Conservation (phyloP, 2,797 vertebrate genomes). For the Sylvia borin region DNA sequence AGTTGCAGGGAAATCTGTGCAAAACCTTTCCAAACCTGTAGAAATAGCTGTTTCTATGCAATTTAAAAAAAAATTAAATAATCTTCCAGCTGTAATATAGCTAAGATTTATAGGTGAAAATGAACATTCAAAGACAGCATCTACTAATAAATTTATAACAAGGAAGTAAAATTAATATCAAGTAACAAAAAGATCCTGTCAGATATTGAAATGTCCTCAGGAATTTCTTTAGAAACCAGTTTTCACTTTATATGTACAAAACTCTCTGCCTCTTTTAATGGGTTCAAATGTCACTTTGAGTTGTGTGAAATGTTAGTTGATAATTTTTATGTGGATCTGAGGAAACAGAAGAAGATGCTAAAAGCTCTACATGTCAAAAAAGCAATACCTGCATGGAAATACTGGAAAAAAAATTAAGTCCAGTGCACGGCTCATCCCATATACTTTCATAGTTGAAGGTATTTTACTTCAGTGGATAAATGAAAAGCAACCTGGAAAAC, state of each 20-base stretch:
- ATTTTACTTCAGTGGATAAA: not conserved
- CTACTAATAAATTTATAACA: not conserved
- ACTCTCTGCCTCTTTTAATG: not conserved
- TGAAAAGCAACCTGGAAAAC: not conserved
- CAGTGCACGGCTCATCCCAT: not conserved
- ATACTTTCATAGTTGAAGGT: not conserved
- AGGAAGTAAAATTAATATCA: not conserved
- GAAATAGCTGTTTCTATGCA: not conserved
- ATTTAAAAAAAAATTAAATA: not conserved
- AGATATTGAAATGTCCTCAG: not conserved
- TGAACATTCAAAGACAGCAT: not conserved
- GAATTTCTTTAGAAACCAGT: not conserved
- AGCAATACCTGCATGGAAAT: not conserved
- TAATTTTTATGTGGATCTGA: not conserved
- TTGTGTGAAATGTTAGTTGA: not conserved
- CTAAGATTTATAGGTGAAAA: not conserved
- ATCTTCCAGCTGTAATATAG: not conserved
- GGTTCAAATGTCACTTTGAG: not conserved
- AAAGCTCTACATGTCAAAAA: not conserved
- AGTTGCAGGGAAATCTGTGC: not conserved
- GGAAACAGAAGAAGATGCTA: not conserved
- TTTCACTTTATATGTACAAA: not conserved
- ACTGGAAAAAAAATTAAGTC: not conserved
- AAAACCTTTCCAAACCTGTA: not conserved
- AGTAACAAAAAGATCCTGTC: not conserved